Percentiles rank a stretch among this genome's conserved stretches.
phyloP scores from a whole-genome alignment of 2,888 invertebrate genomes.

The Agrypnus murinus region DNA sequence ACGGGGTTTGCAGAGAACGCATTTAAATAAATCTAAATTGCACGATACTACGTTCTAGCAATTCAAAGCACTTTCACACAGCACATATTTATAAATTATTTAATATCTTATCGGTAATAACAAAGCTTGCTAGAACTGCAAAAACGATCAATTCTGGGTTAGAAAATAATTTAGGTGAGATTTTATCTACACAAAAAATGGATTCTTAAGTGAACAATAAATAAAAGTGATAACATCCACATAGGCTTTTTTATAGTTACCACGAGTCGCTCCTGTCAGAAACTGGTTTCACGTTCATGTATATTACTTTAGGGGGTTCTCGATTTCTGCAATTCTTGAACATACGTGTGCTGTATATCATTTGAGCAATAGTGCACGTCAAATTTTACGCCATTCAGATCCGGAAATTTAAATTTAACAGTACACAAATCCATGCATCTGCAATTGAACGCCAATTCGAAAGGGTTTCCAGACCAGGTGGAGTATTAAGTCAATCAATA shows the following conservation, averaged over 20 bases:
- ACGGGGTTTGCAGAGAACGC: not conserved
- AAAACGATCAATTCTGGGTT: too few relatives aligned
- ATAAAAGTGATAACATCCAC: too few relatives aligned
- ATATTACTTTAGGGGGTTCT: constrained; percentile 10
- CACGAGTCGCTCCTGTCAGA: constrained; percentile 15
- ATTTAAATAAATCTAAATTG: too few relatives aligned
- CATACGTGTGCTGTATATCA: constrained; percentile 17
- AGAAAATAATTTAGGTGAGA: too few relatives aligned
- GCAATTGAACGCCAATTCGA: constrained; percentile 14
- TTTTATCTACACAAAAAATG: too few relatives aligned
- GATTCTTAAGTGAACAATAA: too few relatives aligned
- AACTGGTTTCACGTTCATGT: constrained; percentile 21
- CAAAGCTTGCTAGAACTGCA: too few relatives aligned
- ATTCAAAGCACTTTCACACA: too few relatives aligned
- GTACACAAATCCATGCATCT: constrained; percentile 16
- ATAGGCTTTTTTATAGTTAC: too few relatives aligned
- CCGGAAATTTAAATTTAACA: constrained; percentile 14
- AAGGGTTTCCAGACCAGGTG: constrained; percentile 24
- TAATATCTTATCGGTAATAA: too few relatives aligned
- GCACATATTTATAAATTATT: too few relatives aligned
- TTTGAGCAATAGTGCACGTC: constrained; percentile 10
- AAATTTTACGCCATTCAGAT: constrained; percentile 11
- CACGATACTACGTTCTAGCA: too few relatives aligned
- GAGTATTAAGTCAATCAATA: constrained; percentile 31
- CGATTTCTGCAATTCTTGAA: constrained; percentile 24